Evolutionary conservation across 2,888 invertebrate genomes (phyloP), one percentile per base, ranked within the genome.

Genomic region (Adela reaumurella): DNA sequence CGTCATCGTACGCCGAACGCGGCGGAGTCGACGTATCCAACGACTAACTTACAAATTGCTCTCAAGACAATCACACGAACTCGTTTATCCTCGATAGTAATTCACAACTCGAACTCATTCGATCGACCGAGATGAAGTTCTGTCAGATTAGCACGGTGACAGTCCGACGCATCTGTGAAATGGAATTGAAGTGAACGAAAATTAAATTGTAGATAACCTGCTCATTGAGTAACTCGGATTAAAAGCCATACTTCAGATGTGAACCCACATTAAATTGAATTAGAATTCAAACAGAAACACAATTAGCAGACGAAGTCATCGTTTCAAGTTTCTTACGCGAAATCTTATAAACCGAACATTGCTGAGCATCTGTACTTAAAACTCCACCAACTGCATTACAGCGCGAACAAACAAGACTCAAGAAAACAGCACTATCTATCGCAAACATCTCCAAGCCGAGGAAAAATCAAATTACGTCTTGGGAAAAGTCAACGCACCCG

Each of bases 1-100:
- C 70, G 70, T 72, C 74, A 73, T 68, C 67, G 60, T 55, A 58
- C 58, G 59, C 57, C 58, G 58, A 54, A 59, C 57, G 55, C 57
- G n/a, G 35, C 4, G 35, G 35, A 8, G n/a, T 3, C 4, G 35
- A 35, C 35, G n/a, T 3, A 8, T 3, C 4, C 35, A 14, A 35
- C 35, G n/a, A 35, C 35, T 35, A 35, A 35, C 35, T 35, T 3
- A 14, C 35, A 35, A 35, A 35, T 35, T 35, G 35, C 35, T 35
- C 35, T 35, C 14, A 35, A 35, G 35, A 35, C 35, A 35, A 35
- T 35, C 35, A 8, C 14, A 14, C 35, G 14, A 14, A 35, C 35
- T 8, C 35, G 14, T 14, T 35, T 8, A 35, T 35, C 8, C n/a
- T 14, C 35, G 14, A 35, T 35, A n/a, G n/a, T n/a, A n/a, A n/a